Evolutionary conservation across 2,797 vertebrate species (phyloP).

Genomic region (Trachurus trachurus): DNA sequence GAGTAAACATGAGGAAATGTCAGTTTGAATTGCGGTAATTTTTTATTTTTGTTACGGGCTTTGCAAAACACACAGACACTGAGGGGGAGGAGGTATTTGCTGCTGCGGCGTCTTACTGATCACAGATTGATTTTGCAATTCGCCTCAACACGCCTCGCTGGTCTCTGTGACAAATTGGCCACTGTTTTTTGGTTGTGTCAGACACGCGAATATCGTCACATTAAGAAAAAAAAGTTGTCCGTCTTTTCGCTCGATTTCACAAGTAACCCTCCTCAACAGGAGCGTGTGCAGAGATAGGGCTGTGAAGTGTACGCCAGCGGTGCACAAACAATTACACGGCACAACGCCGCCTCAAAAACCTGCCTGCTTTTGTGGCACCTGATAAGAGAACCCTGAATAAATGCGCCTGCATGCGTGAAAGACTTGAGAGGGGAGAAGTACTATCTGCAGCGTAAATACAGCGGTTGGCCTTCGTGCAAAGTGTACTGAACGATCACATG

Average conservation of each 20-base stretch:
- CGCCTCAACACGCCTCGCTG: slow-evolving; percentile 25
- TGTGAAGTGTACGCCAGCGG: slow-evolving; percentile 43
- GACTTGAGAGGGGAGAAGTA: slow-evolving; percentile 47
- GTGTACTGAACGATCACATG: slow-evolving; percentile 73
- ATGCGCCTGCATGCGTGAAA: slow-evolving; percentile 66
- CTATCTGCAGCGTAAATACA: slow-evolving; percentile 66
- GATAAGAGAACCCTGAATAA: slow-evolving; percentile 68
- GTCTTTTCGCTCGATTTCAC: slow-evolving; percentile 41
- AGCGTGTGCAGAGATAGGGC: slow-evolving; percentile 51
- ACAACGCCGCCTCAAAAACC: slow-evolving; percentile 44
- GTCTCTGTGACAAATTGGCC: slow-evolving; percentile 26
- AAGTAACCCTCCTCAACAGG: slow-evolving; percentile 41
- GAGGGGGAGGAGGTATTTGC: slow-evolving; percentile 17
- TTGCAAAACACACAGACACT: slow-evolving; percentile 6
- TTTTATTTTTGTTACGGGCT: not conserved
- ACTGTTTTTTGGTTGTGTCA: slow-evolving; percentile 21
- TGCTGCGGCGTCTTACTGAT: slow-evolving; percentile 16
- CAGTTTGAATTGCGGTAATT: not conserved
- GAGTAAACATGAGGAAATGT: not conserved
- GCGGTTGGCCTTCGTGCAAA: slow-evolving; percentile 50
- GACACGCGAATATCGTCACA: slow-evolving; percentile 19
- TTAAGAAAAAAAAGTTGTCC: slow-evolving; percentile 9
- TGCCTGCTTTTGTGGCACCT: slow-evolving; percentile 55
- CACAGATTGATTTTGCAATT: slow-evolving; percentile 42
- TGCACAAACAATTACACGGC: slow-evolving; percentile 63